Evolutionary conservation across 2,113 vertebrate genomes (phyloP).

Genomic region (Gnathonemus echidnorhynchus): DNA sequence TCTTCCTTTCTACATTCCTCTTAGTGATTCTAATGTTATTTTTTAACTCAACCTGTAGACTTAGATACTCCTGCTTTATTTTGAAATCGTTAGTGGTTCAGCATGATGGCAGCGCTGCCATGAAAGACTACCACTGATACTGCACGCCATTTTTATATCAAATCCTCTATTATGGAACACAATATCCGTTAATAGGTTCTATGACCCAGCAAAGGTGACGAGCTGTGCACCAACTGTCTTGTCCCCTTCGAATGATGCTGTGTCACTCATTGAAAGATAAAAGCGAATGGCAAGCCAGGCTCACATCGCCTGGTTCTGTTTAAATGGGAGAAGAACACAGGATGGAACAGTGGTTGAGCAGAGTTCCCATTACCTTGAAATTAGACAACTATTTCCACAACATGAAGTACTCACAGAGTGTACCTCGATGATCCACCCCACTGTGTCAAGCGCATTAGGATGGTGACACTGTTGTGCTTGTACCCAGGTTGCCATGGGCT

Average conservation of each 20-base stretch:
- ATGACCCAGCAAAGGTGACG: background rate
- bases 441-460: background rate
- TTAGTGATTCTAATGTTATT: no score
- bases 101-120: background rate
- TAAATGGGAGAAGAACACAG: background rate
- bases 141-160: background rate
- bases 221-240: background rate
- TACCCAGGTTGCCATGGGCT: background rate
- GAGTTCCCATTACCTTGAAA: background rate
- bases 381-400: background rate
- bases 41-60: no score
- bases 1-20: no score
- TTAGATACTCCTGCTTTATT: no score
- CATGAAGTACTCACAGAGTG: background rate
- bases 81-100: no score
- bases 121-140: background rate
- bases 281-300: background rate
- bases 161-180: background rate
- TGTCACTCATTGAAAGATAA: background rate
- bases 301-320: background rate
- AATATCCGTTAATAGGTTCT: background rate
- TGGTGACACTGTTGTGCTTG: background rate
- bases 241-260: background rate
- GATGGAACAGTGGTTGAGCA: background rate
- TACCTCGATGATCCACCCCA: background rate